Evolutionary conservation across 1,140 invertebrate genomes (phyloP).

Genomic region (Pseudomyrmex concolor): DNA sequence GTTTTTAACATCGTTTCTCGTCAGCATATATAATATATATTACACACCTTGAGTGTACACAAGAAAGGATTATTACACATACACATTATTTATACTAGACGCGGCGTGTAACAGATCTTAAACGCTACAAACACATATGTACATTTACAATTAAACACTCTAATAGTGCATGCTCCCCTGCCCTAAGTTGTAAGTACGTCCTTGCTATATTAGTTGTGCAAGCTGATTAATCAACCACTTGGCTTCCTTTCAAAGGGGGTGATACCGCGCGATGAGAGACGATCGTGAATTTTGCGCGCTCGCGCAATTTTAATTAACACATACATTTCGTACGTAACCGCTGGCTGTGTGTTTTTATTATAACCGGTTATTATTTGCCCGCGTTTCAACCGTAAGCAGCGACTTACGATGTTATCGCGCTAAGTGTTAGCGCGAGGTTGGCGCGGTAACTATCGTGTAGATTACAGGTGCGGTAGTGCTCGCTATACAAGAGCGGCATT

Average conservation of each 20-base stretch:
- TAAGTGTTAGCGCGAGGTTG: constrained; percentile 16
- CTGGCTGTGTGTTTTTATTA: neutral
- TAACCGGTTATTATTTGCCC: constrained; percentile 10
- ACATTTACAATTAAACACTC: constrained; percentile 68
- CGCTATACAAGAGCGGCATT: constrained; percentile 13
- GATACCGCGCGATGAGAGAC: constrained; percentile 30
- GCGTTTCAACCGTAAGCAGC: neutral
- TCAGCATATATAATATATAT: constrained; percentile 32
- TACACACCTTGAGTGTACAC: constrained; percentile 31
- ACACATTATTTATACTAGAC: constrained; percentile 56
- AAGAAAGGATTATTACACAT: constrained; percentile 70
- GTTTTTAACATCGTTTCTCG: constrained; percentile 47
- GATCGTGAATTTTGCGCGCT: neutral
- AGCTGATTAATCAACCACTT: constrained; percentile 75
- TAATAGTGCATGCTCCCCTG: constrained; percentile 74
- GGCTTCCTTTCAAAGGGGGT: constrained; percentile 1
- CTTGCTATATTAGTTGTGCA: constrained; percentile 77
- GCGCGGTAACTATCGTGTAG: constrained; percentile 27
- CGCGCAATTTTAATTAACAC: constrained; percentile 33
- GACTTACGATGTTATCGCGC: constrained; percentile 30
- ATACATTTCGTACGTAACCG: neutral
- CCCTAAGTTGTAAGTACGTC: constrained; percentile 82
- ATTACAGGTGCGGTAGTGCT: constrained; percentile 9
- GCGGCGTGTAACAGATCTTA: constrained; percentile 17
- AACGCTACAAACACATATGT: constrained; percentile 65